These are phyloP conservation scores for Caenorhabditis sinica DNA, from an alignment of 2,888 invertebrate species.

Conservation along the genomic window DNA sequence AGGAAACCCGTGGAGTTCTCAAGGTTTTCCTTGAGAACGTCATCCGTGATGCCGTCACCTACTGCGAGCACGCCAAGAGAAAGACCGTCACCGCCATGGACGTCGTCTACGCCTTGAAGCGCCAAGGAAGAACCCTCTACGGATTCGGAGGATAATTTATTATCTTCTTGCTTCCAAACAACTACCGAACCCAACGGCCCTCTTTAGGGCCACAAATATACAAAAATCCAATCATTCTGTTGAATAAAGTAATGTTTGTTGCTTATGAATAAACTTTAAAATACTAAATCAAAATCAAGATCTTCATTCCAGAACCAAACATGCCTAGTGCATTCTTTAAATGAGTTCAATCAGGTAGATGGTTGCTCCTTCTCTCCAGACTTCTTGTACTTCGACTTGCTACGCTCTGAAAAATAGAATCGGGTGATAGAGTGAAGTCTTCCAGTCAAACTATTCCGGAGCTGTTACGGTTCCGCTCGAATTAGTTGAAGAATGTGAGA, in stretches of 20 bases:
- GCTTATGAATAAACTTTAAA: too few species aligned
- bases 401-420: conserved; percentile 33
- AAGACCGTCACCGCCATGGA: conserved; percentile 95
- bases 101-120: conserved; percentile 87
- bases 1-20: conserved; percentile 71
- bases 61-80: conserved; percentile 92
- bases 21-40: conserved; percentile 86
- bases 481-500: too few species aligned
- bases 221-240: neutral
- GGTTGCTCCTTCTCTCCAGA: conserved; percentile 10
- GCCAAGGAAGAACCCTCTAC: conserved; percentile 81
- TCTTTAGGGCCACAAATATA: conserved; percentile 68
- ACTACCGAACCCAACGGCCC: conserved; percentile 68
- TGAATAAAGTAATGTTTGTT: too few species aligned
- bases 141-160: conserved; percentile 78
- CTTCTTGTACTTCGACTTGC: conserved; percentile 27
- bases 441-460: too few species aligned
- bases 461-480: too few species aligned
- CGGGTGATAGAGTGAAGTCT: neutral
- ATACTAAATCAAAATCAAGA: too few species aligned
- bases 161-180: neutral
- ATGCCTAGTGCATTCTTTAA: neutral
- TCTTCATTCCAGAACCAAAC: too few species aligned
- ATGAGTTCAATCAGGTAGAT: conserved; percentile 2
- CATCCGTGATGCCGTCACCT: conserved; percentile 91